Percentiles rank a stretch among this genome's conserved stretches.
These are phyloP conservation scores for Aleadryas rufinucha DNA, from an alignment of 2,113 vertebrate species.

Conservation along the genomic window DNA sequence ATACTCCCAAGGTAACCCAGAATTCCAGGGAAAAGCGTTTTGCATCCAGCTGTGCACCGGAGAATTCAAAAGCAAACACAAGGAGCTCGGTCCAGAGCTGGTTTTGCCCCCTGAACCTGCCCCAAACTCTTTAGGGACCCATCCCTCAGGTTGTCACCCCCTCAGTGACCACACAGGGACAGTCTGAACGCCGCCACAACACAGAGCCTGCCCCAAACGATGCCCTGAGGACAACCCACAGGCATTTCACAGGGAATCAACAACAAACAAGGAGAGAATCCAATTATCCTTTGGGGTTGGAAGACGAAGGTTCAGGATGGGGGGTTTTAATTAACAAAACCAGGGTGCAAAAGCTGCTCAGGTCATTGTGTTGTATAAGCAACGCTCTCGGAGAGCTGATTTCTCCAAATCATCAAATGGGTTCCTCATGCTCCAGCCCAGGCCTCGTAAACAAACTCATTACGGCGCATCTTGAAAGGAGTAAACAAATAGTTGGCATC, in stretches of 20 bases:
- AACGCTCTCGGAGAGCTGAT: background rate
- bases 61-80: background rate
- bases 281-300: background rate
- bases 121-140: background rate
- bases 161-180: background rate
- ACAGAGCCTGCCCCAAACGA: background rate
- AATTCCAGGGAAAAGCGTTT: rapidly evolving
- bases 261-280: background rate
- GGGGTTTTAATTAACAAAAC: rapidly evolving
- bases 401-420: background rate
- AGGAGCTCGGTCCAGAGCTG: background rate
- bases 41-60: rapidly evolving
- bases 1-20: rapidly evolving
- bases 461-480: background rate
- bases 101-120: background rate
- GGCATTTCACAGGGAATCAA: background rate
- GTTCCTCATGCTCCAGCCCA: background rate
- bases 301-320: rapidly evolving
- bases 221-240: background rate
- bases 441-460: constrained; percentile 28
- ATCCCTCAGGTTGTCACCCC: background rate
- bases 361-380: background rate
- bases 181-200: background rate
- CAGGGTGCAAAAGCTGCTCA: background rate
- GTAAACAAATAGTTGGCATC: constrained; percentile 46